Base-by-base conservation (phyloP, 1,140 invertebrate species). In the Panagrolaimus sp. region DNA sequence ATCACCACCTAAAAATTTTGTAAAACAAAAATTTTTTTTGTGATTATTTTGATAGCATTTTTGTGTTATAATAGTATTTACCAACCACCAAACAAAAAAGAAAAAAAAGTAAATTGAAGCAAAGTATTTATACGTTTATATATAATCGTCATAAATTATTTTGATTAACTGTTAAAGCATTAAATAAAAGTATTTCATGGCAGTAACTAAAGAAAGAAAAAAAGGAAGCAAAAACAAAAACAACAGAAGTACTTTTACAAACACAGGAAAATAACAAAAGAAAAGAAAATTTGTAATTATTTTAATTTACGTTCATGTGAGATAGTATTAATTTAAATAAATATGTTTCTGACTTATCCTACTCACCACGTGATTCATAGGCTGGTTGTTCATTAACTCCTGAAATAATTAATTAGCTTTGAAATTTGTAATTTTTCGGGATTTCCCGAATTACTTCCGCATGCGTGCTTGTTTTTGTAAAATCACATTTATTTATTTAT, bases 1-100 rank as follows among this genome's bases (percentile, higher is more conserved):
- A 16, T 72, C 57, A 9, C 69, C 31, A 38, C 31, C 71, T 74
- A 27, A 61, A 72, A 68, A 43, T 27, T 9, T 13, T 43, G 20
- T 38, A 67, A 51, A 51, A 42, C 0, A 65, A 45, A 65, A 9
- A 45, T 16, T 65, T 31, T 20, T 31, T 46, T 47, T 38, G 31
- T 57, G 20, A 7, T 25, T 25, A 9, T 57, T 11, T 25, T 11
- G 1, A 57, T 57, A 57, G 51, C 1, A 11, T 25, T 25, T 5
- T 8, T 4, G 31, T 57, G 20, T 27, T 25, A 57, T 27, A 25
- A 20, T 9, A 57, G 11, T n/a, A 20, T 57, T 25, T 57, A 48
- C 20, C 2, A 48, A 57, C 8, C 51, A 57, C 51, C 20, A 20
- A 57, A 13, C 9, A 57, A 57, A 20, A 25, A 57, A n/a, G n/a